phyloP scores from a whole-genome alignment of 2,797 vertebrate species.

The Crypturellus tataupa region DNA sequence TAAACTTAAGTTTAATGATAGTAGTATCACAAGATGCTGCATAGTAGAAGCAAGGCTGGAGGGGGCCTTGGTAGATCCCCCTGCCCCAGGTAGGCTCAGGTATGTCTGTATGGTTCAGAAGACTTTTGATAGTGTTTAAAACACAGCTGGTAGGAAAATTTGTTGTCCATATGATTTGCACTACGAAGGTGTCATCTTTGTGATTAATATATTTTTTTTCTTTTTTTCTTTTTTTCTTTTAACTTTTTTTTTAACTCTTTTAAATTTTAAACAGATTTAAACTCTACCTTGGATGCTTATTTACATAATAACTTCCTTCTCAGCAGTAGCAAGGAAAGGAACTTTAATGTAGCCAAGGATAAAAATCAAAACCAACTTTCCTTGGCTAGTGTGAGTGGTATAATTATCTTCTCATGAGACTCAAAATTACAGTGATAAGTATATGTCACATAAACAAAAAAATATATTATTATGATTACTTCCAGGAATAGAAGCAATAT shows the following conservation, averaged over 20 bases:
- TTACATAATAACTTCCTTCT: conserved; percentile 16
- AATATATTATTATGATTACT: neutral
- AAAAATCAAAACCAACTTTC: neutral
- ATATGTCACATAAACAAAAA: neutral
- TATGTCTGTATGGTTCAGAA: neutral
- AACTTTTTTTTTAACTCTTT: neutral
- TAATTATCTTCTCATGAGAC: neutral
- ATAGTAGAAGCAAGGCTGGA: neutral
- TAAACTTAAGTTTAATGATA: neutral
- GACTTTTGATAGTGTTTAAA: neutral
- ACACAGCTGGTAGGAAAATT: neutral
- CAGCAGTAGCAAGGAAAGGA: neutral
- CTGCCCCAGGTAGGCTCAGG: neutral
- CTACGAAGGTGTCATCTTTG: conserved; percentile 14
- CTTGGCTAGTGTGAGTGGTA: neutral
- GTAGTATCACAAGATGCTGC: neutral
- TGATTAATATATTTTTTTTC: conserved; percentile 26
- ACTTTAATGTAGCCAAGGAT: neutral
- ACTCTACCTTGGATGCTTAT: neutral
- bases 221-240: conserved; percentile 25
- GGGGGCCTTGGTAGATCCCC: neutral
- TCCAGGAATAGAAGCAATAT: neutral
- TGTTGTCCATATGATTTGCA: neutral
- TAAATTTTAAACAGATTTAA: conserved; percentile 47
- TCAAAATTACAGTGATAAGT: neutral